phyloP scores from a whole-genome alignment of 1,140 invertebrate genomes.

The Drosophila insularis region DNA sequence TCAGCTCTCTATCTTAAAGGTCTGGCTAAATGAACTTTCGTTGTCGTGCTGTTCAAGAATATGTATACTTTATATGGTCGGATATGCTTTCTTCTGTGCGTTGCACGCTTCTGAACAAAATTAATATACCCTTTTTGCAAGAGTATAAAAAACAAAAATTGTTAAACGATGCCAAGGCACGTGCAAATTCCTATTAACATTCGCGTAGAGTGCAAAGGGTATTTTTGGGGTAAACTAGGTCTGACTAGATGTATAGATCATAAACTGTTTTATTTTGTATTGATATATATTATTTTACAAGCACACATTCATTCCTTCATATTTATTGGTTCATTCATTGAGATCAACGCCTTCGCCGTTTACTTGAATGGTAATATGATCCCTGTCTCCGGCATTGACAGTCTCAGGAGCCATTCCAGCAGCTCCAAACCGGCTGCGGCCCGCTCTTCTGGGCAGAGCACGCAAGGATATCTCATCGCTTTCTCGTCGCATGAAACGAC shows the following conservation, averaged over 20 bases:
- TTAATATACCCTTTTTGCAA: no score
- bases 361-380: conserved; percentile 69
- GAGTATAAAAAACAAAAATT: background rate
- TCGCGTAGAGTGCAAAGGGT: conserved; percentile 18
- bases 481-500: conserved; percentile 60
- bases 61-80: no score
- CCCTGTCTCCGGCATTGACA: conserved; percentile 31
- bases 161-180: conserved; percentile 42
- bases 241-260: no score
- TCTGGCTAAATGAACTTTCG: no score
- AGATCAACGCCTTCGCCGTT: conserved; percentile 71
- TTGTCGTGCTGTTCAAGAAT: no score
- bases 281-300: background rate
- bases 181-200: conserved; percentile 74
- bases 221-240: background rate
- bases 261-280: no score
- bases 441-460: conserved; percentile 31
- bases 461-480: conserved; percentile 67
- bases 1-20: no score
- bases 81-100: no score
- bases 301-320: background rate
- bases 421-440: background rate
- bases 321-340: conserved; percentile 44
- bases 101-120: no score
- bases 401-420: conserved; percentile 3